A percentile compares a stretch with the other conserved stretches of the same genome.
phyloP scores from a whole-genome alignment of 2,888 invertebrate species.

The Trissolcus japonicus region DNA sequence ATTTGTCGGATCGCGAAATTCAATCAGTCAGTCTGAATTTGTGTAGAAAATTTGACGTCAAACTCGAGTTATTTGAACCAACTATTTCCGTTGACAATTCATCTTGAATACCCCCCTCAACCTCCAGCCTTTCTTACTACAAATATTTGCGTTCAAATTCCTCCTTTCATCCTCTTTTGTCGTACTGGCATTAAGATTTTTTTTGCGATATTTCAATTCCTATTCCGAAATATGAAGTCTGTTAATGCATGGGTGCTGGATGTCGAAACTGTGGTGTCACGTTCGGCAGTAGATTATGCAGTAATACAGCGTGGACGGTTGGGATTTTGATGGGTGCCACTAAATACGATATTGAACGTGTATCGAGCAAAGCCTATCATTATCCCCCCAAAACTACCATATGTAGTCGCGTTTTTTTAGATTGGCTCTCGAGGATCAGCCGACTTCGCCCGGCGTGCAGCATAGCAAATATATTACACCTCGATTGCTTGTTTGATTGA shows the following conservation, averaged over 20 bases:
- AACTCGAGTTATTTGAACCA: constrained; percentile 14
- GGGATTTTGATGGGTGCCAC: constrained; percentile 51
- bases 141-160: constrained; percentile 29
- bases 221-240: constrained; percentile 30
- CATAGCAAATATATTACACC: constrained; percentile 41
- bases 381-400: constrained; percentile 58
- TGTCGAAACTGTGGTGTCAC: constrained; percentile 44
- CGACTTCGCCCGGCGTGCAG: constrained; percentile 27
- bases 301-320: constrained; percentile 37
- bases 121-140: constrained; percentile 1
- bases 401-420: constrained; percentile 57
- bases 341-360: constrained; percentile 60
- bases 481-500: constrained; percentile 54
- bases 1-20: not conserved
- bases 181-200: constrained; percentile 18
- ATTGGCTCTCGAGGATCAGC: constrained; percentile 47
- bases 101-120: not conserved
- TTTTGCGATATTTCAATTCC: constrained; percentile 39
- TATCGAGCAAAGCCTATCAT: constrained; percentile 55
- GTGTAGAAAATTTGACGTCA: constrained; percentile 4
- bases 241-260: constrained; percentile 38
- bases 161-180: constrained; percentile 15
- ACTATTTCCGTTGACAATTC: constrained; percentile 24
- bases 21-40: constrained; percentile 5
- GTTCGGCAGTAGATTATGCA: constrained; percentile 49